Percentiles rank a stretch among this genome's conserved stretches.
phyloP scores from a whole-genome alignment of 1,140 invertebrate genomes.

The Listronotus oregonensis region DNA sequence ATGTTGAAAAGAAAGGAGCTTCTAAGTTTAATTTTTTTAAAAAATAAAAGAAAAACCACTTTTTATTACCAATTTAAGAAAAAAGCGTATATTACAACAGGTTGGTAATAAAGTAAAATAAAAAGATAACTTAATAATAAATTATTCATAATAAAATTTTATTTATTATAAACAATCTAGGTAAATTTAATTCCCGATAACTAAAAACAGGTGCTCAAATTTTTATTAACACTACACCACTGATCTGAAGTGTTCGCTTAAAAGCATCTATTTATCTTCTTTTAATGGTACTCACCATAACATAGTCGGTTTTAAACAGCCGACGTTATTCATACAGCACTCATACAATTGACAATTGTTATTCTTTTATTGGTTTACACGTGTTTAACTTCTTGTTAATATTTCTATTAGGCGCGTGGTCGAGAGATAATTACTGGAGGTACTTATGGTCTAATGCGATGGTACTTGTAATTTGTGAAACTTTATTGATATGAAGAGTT shows the following conservation, averaged over 20 bases:
- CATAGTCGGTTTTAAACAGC: constrained; percentile 28
- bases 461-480: constrained; percentile 19
- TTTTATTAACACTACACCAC: constrained; percentile 25
- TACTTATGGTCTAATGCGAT: constrained; percentile 28
- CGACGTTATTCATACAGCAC: constrained; percentile 33
- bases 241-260: constrained; percentile 20
- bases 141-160: too few relatives aligned
- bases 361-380: constrained; percentile 37
- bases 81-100: too few relatives aligned
- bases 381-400: constrained; percentile 38
- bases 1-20: too few relatives aligned
- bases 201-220: background rate
- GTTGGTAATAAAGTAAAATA: too few relatives aligned
- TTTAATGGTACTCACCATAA: constrained; percentile 32
- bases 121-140: too few relatives aligned
- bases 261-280: constrained; percentile 35
- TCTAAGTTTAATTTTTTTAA: too few relatives aligned
- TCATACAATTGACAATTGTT: constrained; percentile 37
- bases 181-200: too few relatives aligned
- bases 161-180: too few relatives aligned
- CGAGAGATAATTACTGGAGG: constrained; percentile 27
- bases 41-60: too few relatives aligned
- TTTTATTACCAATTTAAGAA: too few relatives aligned
- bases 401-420: constrained; percentile 37
- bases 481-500: constrained; percentile 14